Evolutionary conservation across 2,888 invertebrate species (phyloP), one percentile per base, ranked within the genome.

Genomic region (Pterostichus niger): DNA sequence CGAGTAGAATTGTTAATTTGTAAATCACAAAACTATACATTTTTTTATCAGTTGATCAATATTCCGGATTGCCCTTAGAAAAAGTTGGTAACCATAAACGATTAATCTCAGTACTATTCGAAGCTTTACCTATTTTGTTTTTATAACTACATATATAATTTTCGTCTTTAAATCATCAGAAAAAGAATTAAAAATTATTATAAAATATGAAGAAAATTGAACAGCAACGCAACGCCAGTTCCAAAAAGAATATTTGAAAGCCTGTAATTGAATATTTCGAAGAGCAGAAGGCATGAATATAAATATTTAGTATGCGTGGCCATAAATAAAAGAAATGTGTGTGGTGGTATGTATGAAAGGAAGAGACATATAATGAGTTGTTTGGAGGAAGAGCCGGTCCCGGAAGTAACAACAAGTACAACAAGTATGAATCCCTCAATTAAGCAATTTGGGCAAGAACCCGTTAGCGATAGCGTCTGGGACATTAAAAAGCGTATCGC

Each of bases 241-340:
- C 40, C 40, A 40, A 40, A 35, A 40, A 1, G 40, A 40, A 40
- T 40, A 40, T 40, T 40, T 40, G 40, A 59, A 59, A 59, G 17
- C 10, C n/a, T 35, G 40, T 71, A 71, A 71, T 71, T 71, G 44
- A 44, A 71, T 71, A 40, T 71, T 17, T 17, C 56, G 6, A 40
- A 9, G 9, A 71, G 44, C 68, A 71, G 68, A 40, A 71, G 68
- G 68, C 68, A 71, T 5, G 24, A 40, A 71, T 17, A 71, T 71
- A 44, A 71, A 71, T 71, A 71, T 71, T 71, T 71, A 71, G 68
- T 49, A 75, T 75, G 52, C 49, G 52, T 75, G 31, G 13, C 75
- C 71, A 71, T 75, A 75, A 75, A 75, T 75, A 75, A 75, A 75
- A 49, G 49, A 75, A 75, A 52, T 52, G 31, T 49, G 40, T 46